Percentiles rank a stretch among this genome's conserved stretches.
Evolutionary conservation across 2,888 invertebrate genomes (phyloP).

Genomic region (Antitype chi): DNA sequence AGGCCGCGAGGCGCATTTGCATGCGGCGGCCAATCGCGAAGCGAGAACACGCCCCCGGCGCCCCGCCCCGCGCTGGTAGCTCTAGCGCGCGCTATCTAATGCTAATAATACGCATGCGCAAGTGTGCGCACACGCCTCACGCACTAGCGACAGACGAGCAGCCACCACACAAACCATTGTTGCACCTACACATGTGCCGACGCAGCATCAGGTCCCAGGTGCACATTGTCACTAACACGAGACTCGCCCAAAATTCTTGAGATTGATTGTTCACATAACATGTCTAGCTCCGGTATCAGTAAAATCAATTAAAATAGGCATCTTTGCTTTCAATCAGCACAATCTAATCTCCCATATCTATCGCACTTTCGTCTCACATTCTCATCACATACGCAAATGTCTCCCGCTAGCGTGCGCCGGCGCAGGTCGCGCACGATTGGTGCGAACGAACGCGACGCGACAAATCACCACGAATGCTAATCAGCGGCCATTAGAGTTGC

Average conservation of each 20-base stretch:
- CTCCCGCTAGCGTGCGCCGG: conserved; percentile 26
- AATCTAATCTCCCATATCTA: not conserved
- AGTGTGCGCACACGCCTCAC: conserved; percentile 33
- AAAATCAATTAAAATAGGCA: not conserved
- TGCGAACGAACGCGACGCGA: conserved; percentile 35
- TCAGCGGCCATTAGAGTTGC: conserved; percentile 54
- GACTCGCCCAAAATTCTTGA: not conserved
- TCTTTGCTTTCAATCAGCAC: not conserved
- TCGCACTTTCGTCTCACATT: not conserved
- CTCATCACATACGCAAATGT: conserved; percentile 39
- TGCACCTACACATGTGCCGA: conserved; percentile 7
- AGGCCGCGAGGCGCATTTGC: conserved; percentile 84
- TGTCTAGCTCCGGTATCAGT: not conserved
- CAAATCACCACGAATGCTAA: conserved; percentile 59
- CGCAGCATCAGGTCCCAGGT: conserved; percentile 5
- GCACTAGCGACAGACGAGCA: not conserved
- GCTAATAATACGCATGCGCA: conserved; percentile 62
- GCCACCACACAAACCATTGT: conserved; percentile 14
- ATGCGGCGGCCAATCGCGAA: conserved; percentile 81
- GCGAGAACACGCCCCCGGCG: conserved; percentile 74
- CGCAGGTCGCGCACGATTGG: conserved; percentile 57
- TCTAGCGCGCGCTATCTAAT: conserved; percentile 62
- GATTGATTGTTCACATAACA: not conserved
- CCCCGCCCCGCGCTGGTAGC: conserved; percentile 55
- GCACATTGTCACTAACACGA: conserved; percentile 2